Base-by-base conservation (phyloP, 2,113 vertebrate genomes). In the Stercorarius parasiticus region DNA sequence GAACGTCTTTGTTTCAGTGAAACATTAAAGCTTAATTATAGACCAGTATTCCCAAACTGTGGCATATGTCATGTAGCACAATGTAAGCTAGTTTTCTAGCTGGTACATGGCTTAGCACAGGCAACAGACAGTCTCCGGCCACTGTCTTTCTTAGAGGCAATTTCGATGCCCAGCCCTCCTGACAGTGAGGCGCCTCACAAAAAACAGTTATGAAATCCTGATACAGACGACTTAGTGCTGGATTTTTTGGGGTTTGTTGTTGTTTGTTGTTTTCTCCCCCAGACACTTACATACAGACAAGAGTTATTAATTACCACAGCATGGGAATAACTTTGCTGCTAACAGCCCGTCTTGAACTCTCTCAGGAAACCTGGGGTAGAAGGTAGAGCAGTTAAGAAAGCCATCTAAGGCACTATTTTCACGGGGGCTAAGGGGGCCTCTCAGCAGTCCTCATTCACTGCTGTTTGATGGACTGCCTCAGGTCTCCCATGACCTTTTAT, bases 41-140 rank as follows among this genome's bases (percentile, higher is more conserved):
- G 70, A 65, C 8, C 30, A 82, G 38, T n/a, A 62, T 25, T 81
- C 58, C 67, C 53, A 77, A 72, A 34, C 34, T n/a, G 15, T 5
- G 8, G 53, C 0, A 1, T 15, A 9, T 10, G 23, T 36, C 10
- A 11, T 2, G 1, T 8, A 81, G 36, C 0, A 0, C 53, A 73
- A 23, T 0, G 6, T 5, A 43, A 59, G 40, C 71, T 21, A 2
- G 1, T 92, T 61, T 80, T 69, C 80, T 22, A 65, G 71, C 40
- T 71, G 38, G 17, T 42, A 61, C 45, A 3, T 9, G n/a, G 32
- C 73, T 82, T 20, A 38, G 55, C 29, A 42, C 16, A 82, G 38
- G 17, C 52, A 87, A 79, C 14, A 56, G 42, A 26, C 1, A 3
- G 27, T 61, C 58, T 82, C 66, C 20, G 30, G n/a, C 64, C 23